Percentiles rank a stretch among this genome's conserved stretches.
These are phyloP conservation scores for Lethrus apterus DNA, from an alignment of 1,140 invertebrate species.

Conservation along the genomic window DNA sequence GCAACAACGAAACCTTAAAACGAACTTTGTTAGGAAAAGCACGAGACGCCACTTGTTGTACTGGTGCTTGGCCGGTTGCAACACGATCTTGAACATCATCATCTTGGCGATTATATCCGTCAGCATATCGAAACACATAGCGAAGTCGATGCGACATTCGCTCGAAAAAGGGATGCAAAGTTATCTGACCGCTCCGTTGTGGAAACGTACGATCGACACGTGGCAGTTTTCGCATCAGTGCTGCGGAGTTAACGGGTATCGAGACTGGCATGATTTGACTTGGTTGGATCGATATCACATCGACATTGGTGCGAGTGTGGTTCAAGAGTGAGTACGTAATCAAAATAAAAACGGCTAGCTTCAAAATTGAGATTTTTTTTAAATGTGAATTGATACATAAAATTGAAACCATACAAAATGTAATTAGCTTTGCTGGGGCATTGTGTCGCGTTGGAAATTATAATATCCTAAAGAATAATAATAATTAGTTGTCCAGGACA, in stretches of 20 bases:
- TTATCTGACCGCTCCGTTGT: slow-evolving; percentile 35
- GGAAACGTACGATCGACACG: slow-evolving; percentile 38
- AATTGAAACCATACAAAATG: no score
- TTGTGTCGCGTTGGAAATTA: background rate
- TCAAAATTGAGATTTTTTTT: no score
- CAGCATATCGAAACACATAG: slow-evolving; percentile 35
- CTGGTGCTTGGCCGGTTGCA: slow-evolving; percentile 31
- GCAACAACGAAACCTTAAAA: no score
- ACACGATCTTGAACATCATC: slow-evolving; percentile 29
- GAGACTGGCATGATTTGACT: slow-evolving; percentile 38
- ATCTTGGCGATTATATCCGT: slow-evolving; percentile 28
- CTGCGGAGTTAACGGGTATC: slow-evolving; percentile 36
- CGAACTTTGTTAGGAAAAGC: slow-evolving; percentile 31
- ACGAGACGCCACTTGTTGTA: slow-evolving; percentile 31
- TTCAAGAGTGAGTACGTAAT: slow-evolving; percentile 34
- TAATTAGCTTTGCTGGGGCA: background rate
- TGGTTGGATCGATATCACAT: slow-evolving; percentile 37
- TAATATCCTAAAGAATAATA: background rate
- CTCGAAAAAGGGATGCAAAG: slow-evolving; percentile 35
- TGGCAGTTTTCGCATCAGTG: slow-evolving; percentile 38
- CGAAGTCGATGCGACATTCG: slow-evolving; percentile 33
- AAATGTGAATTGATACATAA: no score
- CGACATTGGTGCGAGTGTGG: slow-evolving; percentile 27
- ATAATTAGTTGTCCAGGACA: no score
- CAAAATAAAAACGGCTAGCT: slow-evolving; percentile 3